phyloP scores from a whole-genome alignment of 2,888 invertebrate genomes.

The Buathra laborator region DNA sequence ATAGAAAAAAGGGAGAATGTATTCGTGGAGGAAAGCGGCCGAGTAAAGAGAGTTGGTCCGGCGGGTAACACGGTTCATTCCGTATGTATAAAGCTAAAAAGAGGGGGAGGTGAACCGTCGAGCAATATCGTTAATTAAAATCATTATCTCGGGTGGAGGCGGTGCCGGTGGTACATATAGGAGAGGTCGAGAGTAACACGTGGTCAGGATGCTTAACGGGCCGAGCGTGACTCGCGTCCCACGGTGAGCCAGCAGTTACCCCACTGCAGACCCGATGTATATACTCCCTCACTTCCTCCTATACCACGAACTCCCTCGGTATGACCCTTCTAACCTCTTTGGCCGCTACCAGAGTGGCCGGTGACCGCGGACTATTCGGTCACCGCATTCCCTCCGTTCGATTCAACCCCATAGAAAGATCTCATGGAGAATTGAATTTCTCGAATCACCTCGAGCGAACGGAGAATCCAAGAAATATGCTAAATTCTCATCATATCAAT shows the following conservation, averaged over 20 bases:
- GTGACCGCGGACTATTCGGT: conserved; percentile 66
- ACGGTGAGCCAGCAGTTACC: conserved; percentile 67
- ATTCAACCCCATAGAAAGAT: conserved; percentile 35
- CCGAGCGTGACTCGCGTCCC: conserved; percentile 69
- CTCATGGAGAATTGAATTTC: conserved; percentile 74
- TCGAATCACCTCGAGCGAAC: conserved; percentile 54
- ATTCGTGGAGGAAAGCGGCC: neutral
- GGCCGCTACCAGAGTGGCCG: conserved; percentile 45
- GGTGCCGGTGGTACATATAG: conserved; percentile 40
- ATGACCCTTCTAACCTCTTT: conserved; percentile 19
- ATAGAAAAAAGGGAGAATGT: conserved; percentile 14
- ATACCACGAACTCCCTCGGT: conserved; percentile 30
- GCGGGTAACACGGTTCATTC: conserved; percentile 26
- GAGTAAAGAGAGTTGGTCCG: neutral
- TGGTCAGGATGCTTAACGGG: conserved; percentile 68
- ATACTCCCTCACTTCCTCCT: conserved; percentile 4
- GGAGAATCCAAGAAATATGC: neutral
- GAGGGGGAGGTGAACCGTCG: neutral
- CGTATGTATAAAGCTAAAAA: conserved; percentile 31
- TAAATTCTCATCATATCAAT: neutral
- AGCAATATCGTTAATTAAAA: conserved; percentile 66
- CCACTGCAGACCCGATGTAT: conserved; percentile 53
- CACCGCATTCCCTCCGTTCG: conserved; percentile 72
- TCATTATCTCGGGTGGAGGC: conserved; percentile 61
- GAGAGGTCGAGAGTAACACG: conserved; percentile 69